Conservation (phyloP, 2,113 vertebrate genomes). For the Scomber japonicus region DNA sequence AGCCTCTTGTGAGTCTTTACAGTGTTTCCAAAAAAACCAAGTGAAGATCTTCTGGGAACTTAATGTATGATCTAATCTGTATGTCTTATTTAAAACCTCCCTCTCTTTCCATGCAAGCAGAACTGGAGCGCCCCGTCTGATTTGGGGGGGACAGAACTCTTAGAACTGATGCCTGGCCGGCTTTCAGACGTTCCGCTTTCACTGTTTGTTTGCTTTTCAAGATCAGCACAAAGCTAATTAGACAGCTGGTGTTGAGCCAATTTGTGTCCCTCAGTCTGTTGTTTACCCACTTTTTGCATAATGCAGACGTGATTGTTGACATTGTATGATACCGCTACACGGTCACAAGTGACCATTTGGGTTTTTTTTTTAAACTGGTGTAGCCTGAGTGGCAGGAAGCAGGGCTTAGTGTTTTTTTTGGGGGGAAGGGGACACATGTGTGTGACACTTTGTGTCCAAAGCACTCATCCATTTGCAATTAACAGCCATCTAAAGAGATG, state of each 20-base stretch:
- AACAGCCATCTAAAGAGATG: slow-evolving; percentile 26
- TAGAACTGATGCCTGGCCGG: slow-evolving; percentile 69
- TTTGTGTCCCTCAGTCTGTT: slow-evolving; percentile 80
- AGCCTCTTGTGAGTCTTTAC: slow-evolving; percentile 74
- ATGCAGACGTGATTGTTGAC: slow-evolving; percentile 79
- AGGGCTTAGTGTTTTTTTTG: slow-evolving; percentile 5
- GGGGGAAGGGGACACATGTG: slow-evolving; percentile 15
- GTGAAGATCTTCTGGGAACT: slow-evolving; percentile 59
- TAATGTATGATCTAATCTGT: slow-evolving; percentile 76
- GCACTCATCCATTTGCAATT: slow-evolving; percentile 46
- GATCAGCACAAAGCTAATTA: slow-evolving; percentile 85
- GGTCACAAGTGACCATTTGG: slow-evolving; percentile 74
- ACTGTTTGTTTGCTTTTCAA: slow-evolving; percentile 83
- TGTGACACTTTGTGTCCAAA: slow-evolving; percentile 39
- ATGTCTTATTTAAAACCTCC: slow-evolving; percentile 55
- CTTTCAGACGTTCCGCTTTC: slow-evolving; percentile 74
- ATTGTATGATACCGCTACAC: slow-evolving; percentile 64
- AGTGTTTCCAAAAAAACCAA: slow-evolving; percentile 72
- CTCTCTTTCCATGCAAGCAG: slow-evolving; percentile 47
- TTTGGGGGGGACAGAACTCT: slow-evolving; percentile 70
- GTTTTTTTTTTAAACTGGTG: slow-evolving; percentile 57
- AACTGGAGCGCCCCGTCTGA: slow-evolving; percentile 66
- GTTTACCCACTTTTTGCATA: slow-evolving; percentile 83
- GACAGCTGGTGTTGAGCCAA: slow-evolving; percentile 84
- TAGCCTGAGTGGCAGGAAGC: slow-evolving; percentile 29